Percentiles rank a stretch among this genome's conserved stretches.
Conservation (phyloP, 2,888 invertebrate genomes). For the Molorchus minor region DNA sequence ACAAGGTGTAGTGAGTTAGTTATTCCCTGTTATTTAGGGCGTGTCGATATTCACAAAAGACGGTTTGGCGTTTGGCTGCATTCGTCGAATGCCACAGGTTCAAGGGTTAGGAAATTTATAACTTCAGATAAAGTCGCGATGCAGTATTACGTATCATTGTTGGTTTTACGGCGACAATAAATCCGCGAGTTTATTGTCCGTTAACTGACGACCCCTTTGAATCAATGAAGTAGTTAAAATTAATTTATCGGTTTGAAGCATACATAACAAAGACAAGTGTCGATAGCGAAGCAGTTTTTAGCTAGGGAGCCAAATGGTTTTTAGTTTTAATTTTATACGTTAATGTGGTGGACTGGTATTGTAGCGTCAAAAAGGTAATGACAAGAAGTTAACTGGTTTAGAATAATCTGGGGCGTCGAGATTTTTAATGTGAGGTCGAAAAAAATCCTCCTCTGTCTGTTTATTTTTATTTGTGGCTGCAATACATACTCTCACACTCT, state of each 20-base stretch:
- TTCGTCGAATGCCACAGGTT: conserved; percentile 3
- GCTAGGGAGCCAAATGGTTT: too few species aligned
- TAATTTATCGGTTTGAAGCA: background rate
- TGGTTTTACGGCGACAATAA: conserved; percentile 23
- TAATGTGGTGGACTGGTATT: too few species aligned
- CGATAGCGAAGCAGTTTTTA: too few species aligned
- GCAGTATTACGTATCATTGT: conserved; percentile 17
- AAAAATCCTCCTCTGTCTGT: too few species aligned
- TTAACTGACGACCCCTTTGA: background rate
- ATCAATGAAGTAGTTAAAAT: background rate
- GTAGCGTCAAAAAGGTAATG: too few species aligned
- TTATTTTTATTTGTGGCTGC: too few species aligned
- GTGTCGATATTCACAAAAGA: conserved; percentile 1
- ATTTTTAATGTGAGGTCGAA: too few species aligned
- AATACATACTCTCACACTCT: too few species aligned
- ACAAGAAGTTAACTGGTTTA: too few species aligned
- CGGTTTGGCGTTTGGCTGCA: too few species aligned
- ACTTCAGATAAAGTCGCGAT: conserved; percentile 4
- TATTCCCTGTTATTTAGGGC: conserved; percentile 9
- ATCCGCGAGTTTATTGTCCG: conserved; percentile 12
- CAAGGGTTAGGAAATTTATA: conserved; percentile 9
- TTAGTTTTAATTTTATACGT: too few species aligned
- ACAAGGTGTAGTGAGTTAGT: background rate
- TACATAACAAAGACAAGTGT: background rate
- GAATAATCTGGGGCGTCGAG: too few species aligned